A percentile compares a stretch with the other conserved stretches of the same genome.
Evolutionary conservation across 2,888 invertebrate genomes (phyloP).

Genomic region (Meteorus colon): DNA sequence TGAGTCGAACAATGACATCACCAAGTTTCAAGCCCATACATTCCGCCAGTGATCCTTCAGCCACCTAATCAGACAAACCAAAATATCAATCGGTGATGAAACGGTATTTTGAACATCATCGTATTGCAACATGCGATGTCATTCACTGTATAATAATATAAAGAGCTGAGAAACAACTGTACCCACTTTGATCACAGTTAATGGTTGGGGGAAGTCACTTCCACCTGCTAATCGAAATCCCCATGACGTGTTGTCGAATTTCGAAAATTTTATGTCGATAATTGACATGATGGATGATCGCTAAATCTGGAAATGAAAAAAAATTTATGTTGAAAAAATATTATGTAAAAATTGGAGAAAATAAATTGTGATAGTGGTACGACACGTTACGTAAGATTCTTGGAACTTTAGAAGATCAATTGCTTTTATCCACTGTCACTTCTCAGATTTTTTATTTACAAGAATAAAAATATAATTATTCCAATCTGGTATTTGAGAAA

Average conservation of each 20-base stretch:
- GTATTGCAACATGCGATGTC: not conserved
- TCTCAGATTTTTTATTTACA: too few species aligned
- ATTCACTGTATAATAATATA: not conserved
- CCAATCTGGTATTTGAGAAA: too few species aligned
- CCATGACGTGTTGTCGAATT: constrained; percentile 81
- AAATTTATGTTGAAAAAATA: constrained; percentile 7
- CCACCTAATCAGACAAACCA: constrained; percentile 77
- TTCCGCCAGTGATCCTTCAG: constrained; percentile 87
- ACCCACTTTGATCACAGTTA: constrained; percentile 84
- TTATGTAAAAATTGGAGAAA: not conserved
- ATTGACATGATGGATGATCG: constrained; percentile 77
- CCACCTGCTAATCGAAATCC: constrained; percentile 87
- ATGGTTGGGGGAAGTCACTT: constrained; percentile 82
- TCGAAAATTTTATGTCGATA: constrained; percentile 78
- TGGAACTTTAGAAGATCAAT: not conserved
- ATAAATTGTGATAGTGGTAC: not conserved
- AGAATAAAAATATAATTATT: too few species aligned
- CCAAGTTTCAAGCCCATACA: constrained; percentile 87
- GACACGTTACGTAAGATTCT: constrained; percentile 1
- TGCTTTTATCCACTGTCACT: not conserved
- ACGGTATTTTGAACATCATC: not conserved
- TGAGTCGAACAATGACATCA: constrained; percentile 88
- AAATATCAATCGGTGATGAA: constrained; percentile 8
- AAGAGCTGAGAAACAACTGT: not conserved
- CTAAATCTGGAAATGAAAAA: constrained; percentile 64